Conservation (phyloP, 1,140 invertebrate genomes). For the Drosophila serrata region DNA sequence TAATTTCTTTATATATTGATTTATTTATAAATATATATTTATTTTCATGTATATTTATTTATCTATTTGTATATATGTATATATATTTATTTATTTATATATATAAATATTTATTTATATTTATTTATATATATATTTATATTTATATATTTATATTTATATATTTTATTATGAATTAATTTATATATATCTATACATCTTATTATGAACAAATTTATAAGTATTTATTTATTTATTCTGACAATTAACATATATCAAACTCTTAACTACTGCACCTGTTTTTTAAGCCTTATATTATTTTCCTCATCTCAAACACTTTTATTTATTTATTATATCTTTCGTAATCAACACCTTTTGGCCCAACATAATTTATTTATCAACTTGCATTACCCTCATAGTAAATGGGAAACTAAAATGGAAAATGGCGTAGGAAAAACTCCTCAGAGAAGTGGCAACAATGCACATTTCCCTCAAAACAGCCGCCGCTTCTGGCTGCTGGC, state of each 20-base stretch:
- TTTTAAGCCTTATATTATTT: not conserved
- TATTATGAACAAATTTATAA: too few species aligned
- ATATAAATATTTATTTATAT: not conserved
- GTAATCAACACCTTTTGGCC: not conserved
- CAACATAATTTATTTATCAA: not conserved
- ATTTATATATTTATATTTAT: not conserved
- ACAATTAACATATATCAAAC: not conserved
- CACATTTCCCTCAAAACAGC: constrained; percentile 30
- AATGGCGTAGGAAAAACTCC: not conserved
- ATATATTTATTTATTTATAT: not conserved
- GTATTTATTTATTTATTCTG: not conserved
- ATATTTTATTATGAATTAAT: not conserved
- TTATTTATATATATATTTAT: not conserved
- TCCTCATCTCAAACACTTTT: not conserved
- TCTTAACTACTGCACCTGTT: not conserved
- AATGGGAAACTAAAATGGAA: not conserved
- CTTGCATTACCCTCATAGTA: not conserved
- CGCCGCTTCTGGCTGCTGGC: not conserved
- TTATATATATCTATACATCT: not conserved
- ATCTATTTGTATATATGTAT: not conserved
- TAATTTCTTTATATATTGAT: too few species aligned
- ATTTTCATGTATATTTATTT: not conserved
- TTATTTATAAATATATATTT: not conserved
- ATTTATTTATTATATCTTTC: not conserved
- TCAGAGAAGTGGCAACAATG: constrained; percentile 9